Evolutionary conservation across 92 coral and sea anemone species (phyloP).

Genomic region (Zoanthus solanderi): DNA sequence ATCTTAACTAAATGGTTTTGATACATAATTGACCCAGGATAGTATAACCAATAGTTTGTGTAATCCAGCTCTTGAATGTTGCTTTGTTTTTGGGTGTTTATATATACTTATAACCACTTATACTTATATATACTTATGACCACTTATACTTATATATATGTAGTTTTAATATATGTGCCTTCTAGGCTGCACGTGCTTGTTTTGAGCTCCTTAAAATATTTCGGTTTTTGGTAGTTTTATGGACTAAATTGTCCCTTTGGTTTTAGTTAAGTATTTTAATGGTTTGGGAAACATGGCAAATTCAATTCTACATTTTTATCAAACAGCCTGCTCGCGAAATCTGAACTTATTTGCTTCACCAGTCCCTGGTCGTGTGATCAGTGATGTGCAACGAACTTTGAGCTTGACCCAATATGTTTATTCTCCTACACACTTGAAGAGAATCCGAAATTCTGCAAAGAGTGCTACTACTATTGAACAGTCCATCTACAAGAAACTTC

Average conservation of each 20-base stretch:
- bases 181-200: slow-evolving; percentile 10
- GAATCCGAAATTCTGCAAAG: slow-evolving; percentile 17
- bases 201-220: slow-evolving; percentile 9
- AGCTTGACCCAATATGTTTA: slow-evolving; percentile 13
- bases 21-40: too few relatives aligned
- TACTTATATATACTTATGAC: too few relatives aligned
- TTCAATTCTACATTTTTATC: slow-evolving; percentile 8
- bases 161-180: not conserved
- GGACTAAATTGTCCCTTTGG: not conserved
- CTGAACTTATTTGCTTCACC: slow-evolving; percentile 17
- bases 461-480: slow-evolving; percentile 1
- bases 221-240: slow-evolving; percentile 10
- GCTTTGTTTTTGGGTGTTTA: too few relatives aligned
- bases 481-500: slow-evolving; percentile 7
- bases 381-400: slow-evolving; percentile 14
- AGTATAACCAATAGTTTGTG: too few relatives aligned
- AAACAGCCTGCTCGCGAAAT: slow-evolving; percentile 15
- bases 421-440: slow-evolving; percentile 17
- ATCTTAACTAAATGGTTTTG: too few relatives aligned
- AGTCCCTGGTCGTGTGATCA: slow-evolving; percentile 13
- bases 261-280: not conserved
- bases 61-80: too few relatives aligned
- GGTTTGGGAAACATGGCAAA: slow-evolving; percentile 2
- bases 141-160: too few relatives aligned
- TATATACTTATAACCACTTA: too few relatives aligned